These are phyloP conservation scores for Phalanger gymnotis DNA, from an alignment of 2,797 vertebrate genomes.

Conservation along the genomic window DNA sequence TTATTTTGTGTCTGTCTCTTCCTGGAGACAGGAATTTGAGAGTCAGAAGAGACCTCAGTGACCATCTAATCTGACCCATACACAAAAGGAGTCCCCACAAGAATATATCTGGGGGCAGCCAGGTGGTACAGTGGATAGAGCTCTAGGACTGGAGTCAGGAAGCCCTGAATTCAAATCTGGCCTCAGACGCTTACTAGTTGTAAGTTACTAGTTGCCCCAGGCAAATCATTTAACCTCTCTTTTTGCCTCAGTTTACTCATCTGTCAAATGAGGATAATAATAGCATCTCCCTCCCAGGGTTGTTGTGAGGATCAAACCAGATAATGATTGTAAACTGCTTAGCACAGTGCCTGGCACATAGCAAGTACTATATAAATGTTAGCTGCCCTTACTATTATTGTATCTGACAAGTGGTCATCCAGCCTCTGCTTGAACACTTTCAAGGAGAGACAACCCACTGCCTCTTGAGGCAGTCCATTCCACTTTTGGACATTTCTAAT, in stretches of 20 bases:
- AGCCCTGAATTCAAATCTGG: not conserved
- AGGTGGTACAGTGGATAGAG: not conserved
- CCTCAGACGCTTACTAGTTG: not conserved
- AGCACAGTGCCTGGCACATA: not conserved
- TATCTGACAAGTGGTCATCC: not conserved
- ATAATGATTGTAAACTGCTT: not conserved
- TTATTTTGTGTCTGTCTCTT: not conserved
- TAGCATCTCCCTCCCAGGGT: not conserved
- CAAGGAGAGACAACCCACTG: not conserved
- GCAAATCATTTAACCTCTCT: not conserved
- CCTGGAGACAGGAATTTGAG: not conserved
- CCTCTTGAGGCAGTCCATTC: not conserved
- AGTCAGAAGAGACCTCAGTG: not conserved
- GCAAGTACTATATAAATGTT: not conserved
- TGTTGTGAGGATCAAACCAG: not conserved
- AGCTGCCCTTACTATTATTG: not conserved
- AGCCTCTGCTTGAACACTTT: not conserved
- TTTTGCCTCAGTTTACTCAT: not conserved
- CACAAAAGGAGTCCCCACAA: not conserved
- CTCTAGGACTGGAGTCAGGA: not conserved
- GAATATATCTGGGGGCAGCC: not conserved
- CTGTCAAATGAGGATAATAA: not conserved
- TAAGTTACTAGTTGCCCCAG: not conserved
- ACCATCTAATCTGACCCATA: not conserved
- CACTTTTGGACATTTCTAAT: not conserved